These are phyloP conservation scores for Lasioglossum malachurum DNA, from an alignment of 2,888 invertebrate species.

Conservation along the genomic window DNA sequence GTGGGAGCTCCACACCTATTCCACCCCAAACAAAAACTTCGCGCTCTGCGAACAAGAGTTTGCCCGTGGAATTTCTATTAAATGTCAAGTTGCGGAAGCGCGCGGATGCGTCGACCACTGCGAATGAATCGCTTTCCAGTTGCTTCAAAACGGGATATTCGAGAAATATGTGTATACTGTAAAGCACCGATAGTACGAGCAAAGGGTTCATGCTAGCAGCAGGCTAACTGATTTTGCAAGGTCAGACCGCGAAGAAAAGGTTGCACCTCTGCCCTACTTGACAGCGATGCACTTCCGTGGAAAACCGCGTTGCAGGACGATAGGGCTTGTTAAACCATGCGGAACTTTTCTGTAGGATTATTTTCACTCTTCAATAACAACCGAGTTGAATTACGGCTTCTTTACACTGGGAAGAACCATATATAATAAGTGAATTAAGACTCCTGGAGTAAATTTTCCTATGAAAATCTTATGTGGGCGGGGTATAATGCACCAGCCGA, in stretches of 20 bases:
- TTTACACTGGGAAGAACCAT: neutral
- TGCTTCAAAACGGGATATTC: neutral
- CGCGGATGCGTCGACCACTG: neutral
- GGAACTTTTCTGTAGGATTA: neutral
- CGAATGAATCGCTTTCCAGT: neutral
- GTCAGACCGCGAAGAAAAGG: no score
- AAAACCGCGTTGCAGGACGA: neutral
- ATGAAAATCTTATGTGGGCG: no score
- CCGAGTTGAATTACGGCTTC: no score
- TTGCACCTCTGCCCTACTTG: no score
- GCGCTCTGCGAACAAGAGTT: neutral
- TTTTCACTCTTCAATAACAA: no score
- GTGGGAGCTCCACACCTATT: conserved; percentile 78
- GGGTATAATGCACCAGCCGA: neutral
- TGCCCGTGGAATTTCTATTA: conserved; percentile 23
- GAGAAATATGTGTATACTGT: neutral
- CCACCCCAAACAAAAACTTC: conserved; percentile 64
- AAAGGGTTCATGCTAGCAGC: no score
- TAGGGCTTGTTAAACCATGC: neutral
- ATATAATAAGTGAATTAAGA: neutral
- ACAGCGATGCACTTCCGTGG: no score
- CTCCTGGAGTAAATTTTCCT: no score
- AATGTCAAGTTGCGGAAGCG: conserved; percentile 52
- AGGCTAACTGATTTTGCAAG: no score
- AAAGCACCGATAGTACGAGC: no score